Evolutionary conservation across 1,140 invertebrate genomes (phyloP).

Genomic region (Heliconius hewitsoni): DNA sequence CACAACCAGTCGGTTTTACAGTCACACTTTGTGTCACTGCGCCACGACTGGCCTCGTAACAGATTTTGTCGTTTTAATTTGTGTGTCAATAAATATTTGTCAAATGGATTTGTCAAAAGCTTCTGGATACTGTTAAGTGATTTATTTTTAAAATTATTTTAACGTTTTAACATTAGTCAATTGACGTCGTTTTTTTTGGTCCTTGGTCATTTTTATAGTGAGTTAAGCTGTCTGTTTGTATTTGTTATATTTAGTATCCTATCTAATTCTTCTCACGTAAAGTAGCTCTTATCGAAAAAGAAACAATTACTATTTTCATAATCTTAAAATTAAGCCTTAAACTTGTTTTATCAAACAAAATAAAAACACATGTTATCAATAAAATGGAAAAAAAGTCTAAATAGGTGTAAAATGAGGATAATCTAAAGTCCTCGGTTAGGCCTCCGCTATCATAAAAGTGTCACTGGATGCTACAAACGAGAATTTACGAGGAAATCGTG

Average conservation of each 20-base stretch:
- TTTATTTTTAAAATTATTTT: not conserved
- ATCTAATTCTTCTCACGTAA: no score
- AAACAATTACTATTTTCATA: no score
- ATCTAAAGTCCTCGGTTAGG: constrained; percentile 37
- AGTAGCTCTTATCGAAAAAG: no score
- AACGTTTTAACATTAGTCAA: not conserved
- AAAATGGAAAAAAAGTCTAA: constrained; percentile 9
- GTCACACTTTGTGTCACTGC: no score
- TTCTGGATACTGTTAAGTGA: not conserved
- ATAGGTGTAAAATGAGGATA: constrained; percentile 34
- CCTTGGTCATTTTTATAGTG: not conserved
- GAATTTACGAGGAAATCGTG: constrained; percentile 69
- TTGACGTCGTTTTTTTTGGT: not conserved
- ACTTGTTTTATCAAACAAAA: not conserved
- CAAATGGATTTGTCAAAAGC: no score
- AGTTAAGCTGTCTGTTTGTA: no score
- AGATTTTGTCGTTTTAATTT: no score
- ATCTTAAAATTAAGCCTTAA: no score
- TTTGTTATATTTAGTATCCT: no score
- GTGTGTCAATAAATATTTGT: constrained; percentile 4
- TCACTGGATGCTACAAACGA: constrained; percentile 68
- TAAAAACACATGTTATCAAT: constrained; percentile 25
- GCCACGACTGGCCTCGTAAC: no score
- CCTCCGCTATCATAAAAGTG: constrained; percentile 71
- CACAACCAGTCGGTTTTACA: no score